Evolutionary conservation across 2,888 invertebrate species (phyloP), one percentile per base, ranked within the genome.

Genomic region (Ommatoiulus sabulosus): DNA sequence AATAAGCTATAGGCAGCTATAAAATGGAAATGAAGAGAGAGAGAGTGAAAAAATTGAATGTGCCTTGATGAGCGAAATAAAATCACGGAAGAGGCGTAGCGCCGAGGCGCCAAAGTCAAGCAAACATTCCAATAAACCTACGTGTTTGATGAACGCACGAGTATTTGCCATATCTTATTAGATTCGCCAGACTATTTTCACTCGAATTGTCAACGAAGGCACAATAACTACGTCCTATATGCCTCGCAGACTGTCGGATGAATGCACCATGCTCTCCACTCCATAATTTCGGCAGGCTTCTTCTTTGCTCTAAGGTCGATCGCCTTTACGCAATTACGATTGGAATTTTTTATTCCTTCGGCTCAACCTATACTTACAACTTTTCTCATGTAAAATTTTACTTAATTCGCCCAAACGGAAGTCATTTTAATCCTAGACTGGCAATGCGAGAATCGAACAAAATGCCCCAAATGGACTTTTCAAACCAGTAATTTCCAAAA

Each of bases 51-150:
- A 80, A 80, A 80, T 35, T 80, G 80, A 80, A 80, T 80, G 20
- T 12, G 20, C 80, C 80, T 80, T 80, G 80, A 80, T 80, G 80
- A 80, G 80, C 80, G 35, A 80, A 80, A 80, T 80, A 80, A 80
- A 80, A 80, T 80, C 80, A 80, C 80, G 80, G 20, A 35, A 80
- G 35, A 35, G 80, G 35, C 80, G 80, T 35, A 80, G 12, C 52
- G 52, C 35, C 12, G 15, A 80, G 80, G 80, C 80, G 80, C 80
- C 80, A 35, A 35, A 80, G 80, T 35, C 80, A 35, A 1, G 80
- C 80, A 80, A 80, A 80, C 80, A 80, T 80, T 80, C 35, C 80
- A 80, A 80, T 80, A 35, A 80, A 20, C 35, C 80, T 35, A 15
- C 80, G 10, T 20, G 35, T 80, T 80, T 80, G 80, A 80, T 80